Percentiles rank a stretch among this genome's conserved stretches.
phyloP scores from a whole-genome alignment of 2,113 vertebrate species.

The Apodemus speciosus region DNA sequence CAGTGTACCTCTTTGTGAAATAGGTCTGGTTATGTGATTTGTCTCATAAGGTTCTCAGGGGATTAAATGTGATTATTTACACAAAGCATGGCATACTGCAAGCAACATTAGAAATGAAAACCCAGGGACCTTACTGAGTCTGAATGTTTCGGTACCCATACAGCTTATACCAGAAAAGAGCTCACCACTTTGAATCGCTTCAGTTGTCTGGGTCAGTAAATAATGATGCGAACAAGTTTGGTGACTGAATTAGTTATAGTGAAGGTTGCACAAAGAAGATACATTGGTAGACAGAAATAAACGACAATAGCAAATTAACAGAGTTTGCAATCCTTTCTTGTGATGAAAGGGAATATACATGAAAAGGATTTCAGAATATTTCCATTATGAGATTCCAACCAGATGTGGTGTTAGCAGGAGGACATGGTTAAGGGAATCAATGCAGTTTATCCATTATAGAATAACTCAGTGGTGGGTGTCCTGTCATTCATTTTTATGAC shows the following conservation, averaged over 20 bases:
- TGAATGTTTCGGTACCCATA: not conserved
- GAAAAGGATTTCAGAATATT: slow-evolving; percentile 43
- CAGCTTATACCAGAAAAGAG: not conserved
- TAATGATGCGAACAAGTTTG: not conserved
- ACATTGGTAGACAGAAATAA: slow-evolving; percentile 8
- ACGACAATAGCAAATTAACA: not conserved
- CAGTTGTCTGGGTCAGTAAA: not conserved
- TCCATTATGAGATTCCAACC: slow-evolving; percentile 3
- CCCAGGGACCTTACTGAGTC: not conserved
- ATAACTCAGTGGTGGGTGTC: not conserved
- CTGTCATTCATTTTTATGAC: slow-evolving; percentile 43
- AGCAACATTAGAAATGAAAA: not conserved
- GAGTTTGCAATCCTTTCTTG: not conserved
- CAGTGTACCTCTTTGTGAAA: slow-evolving; percentile 14
- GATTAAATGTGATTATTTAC: not conserved
- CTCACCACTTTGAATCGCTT: not conserved
- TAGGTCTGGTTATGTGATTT: not conserved
- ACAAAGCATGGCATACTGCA: not conserved
- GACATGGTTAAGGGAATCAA: not conserved
- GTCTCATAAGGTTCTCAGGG: not conserved
- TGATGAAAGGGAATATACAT: not conserved
- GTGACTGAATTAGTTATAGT: not conserved
- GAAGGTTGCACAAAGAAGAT: not conserved
- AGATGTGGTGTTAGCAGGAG: not conserved
- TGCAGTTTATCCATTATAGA: not conserved